phyloP scores from a whole-genome alignment of 2,113 vertebrate genomes.

The Pelodiscus sinensis region DNA sequence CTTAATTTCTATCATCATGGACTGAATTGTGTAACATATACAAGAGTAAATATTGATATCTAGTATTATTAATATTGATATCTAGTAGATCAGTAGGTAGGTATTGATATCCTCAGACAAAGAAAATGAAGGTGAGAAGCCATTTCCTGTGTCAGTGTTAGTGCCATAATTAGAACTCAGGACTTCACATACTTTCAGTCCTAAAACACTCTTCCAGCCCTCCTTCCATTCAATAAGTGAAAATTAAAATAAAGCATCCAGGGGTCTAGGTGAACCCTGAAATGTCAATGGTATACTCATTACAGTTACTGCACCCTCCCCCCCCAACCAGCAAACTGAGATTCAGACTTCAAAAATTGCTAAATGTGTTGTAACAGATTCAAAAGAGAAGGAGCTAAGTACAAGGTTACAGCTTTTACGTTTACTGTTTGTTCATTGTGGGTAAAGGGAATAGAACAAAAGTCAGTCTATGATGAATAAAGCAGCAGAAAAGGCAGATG shows the following conservation, averaged over 20 bases:
- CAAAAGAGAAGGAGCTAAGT: neutral
- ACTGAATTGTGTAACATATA: constrained; percentile 45
- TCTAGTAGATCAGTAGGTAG: constrained; percentile 51
- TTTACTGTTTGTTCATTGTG: too few relatives aligned
- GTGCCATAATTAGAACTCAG: constrained; percentile 3
- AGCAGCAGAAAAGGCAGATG: too few relatives aligned
- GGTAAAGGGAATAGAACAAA: too few relatives aligned
- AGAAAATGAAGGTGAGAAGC: constrained; percentile 36
- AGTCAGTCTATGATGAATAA: too few relatives aligned
- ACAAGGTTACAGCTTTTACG: neutral
- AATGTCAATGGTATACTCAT: neutral
- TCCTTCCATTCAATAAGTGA: neutral
- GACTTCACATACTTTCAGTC: neutral
- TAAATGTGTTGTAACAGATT: neutral
- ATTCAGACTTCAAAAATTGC: neutral
- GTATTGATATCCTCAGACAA: constrained; percentile 27
- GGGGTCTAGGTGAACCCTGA: neutral
- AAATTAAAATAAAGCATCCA: neutral
- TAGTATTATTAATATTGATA: constrained; percentile 57
- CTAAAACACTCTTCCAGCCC: neutral
- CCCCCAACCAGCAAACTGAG: neutral
- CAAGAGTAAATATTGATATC: constrained; percentile 42
- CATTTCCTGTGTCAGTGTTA: neutral
- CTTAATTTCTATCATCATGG: constrained; percentile 34
- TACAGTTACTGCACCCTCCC: neutral